Conservation (phyloP, 2,113 vertebrate species). For the Plecturocebus donacophilus region DNA sequence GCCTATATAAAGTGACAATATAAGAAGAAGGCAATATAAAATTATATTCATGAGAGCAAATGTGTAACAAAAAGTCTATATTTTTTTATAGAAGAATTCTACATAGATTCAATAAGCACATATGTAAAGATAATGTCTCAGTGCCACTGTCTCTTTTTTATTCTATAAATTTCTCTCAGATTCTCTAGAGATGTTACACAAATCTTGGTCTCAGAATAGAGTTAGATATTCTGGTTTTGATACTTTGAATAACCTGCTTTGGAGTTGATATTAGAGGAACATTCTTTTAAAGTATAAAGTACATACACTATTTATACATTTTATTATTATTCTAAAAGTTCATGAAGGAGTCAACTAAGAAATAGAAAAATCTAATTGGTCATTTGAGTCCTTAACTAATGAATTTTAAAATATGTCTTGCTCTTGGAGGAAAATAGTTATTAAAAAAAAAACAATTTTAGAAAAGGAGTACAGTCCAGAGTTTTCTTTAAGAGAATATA, state of each 20-base stretch:
- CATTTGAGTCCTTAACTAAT: slow-evolving; percentile 28
- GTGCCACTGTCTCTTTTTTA: background rate
- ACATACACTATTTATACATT: slow-evolving; percentile 36
- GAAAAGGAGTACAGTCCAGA: background rate
- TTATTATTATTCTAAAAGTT: slow-evolving; percentile 41
- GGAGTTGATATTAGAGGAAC: background rate
- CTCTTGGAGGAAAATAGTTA: background rate
- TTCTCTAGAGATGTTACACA: background rate
- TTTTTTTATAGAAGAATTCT: slow-evolving; percentile 1
- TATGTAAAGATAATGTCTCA: background rate
- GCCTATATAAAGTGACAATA: background rate
- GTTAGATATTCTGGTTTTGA: slow-evolving; percentile 44
- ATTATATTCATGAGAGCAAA: slow-evolving; percentile 15
- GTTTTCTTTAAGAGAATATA: background rate
- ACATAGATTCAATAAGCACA: slow-evolving; percentile 25
- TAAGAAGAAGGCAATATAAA: background rate
- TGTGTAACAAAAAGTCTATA: background rate
- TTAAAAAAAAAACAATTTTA: slow-evolving; percentile 33
- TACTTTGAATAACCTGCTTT: slow-evolving; percentile 41
- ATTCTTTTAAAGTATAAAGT: slow-evolving; percentile 31
- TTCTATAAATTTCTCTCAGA: background rate
- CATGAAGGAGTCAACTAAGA: slow-evolving; percentile 14
- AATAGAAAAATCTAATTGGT: background rate
- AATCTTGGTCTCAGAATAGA: background rate
- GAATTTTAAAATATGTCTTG: slow-evolving; percentile 19